phyloP scores from a whole-genome alignment of 2,888 invertebrate genomes.

The Fragum sueziense region DNA sequence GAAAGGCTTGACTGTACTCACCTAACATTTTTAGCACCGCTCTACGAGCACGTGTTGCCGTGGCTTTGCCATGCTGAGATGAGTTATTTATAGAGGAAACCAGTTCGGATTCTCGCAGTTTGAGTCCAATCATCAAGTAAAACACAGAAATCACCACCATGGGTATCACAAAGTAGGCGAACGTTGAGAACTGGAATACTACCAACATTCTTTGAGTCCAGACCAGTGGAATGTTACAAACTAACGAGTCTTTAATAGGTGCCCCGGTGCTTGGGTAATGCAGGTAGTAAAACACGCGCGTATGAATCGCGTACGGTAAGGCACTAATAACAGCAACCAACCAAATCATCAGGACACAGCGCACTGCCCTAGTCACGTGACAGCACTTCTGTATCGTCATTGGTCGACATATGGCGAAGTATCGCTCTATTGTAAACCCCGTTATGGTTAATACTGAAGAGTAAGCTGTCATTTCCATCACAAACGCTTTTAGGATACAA shows the following conservation, averaged over 20 bases:
- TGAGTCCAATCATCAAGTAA: conserved; percentile 84
- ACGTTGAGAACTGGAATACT: conserved; percentile 90
- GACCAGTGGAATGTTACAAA: conserved; percentile 74
- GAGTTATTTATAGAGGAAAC: conserved; percentile 36
- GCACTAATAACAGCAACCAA: conserved; percentile 89
- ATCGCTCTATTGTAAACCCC: conserved; percentile 94
- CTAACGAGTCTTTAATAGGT: conserved; percentile 71
- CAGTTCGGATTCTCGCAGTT: conserved; percentile 66
- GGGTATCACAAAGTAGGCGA: conserved; percentile 91
- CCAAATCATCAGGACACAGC: conserved; percentile 86
- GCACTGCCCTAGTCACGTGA: conserved; percentile 89
- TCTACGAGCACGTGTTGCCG: conserved; percentile 65
- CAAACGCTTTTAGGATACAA: conserved; percentile 83
- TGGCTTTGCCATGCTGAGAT: conserved; percentile 56
- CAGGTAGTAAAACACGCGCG: conserved; percentile 73
- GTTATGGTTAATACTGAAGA: conserved; percentile 96
- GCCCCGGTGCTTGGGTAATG: conserved; percentile 61
- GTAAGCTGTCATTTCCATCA: conserved; percentile 88
- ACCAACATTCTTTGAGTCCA: conserved; percentile 70
- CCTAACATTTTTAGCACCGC: conserved; percentile 78
- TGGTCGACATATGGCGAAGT: conserved; percentile 95
- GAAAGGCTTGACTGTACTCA: conserved; percentile 59
- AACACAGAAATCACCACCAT: conserved; percentile 89
- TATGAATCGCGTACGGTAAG: conserved; percentile 79
- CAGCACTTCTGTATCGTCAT: conserved; percentile 92